Conservation (phyloP, 2,888 invertebrate species). For the Machimus rusticus region DNA sequence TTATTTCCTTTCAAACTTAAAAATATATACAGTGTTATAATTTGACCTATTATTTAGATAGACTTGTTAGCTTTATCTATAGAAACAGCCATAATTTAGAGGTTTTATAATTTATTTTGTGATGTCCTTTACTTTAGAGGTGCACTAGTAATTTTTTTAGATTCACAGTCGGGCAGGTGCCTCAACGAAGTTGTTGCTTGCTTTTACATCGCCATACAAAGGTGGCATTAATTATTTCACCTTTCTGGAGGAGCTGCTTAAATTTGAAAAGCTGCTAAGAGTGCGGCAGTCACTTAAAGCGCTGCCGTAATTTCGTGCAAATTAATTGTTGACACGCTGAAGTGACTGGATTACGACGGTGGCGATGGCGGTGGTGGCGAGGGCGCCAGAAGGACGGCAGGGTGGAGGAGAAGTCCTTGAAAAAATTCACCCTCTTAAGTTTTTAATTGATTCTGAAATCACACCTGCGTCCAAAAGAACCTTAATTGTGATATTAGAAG, state of each 20-base stretch:
- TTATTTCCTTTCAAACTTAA: too few species aligned
- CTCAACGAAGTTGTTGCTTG: not conserved
- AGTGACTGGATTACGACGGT: slow-evolving; percentile 31
- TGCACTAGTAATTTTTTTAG: not conserved
- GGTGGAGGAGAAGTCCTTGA: slow-evolving; percentile 1
- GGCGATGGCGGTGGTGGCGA: not conserved
- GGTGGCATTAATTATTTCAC: not conserved
- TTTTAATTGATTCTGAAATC: slow-evolving; percentile 47
- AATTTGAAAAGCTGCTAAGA: not conserved
- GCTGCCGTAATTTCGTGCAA: slow-evolving; percentile 2
- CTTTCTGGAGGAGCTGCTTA: not conserved
- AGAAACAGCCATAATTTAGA: not conserved
- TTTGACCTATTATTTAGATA: too few species aligned
- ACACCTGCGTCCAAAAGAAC: slow-evolving; percentile 46
- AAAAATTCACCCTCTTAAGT: slow-evolving; percentile 44
- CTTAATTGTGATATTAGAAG: slow-evolving; percentile 47
- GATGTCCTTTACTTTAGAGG: not conserved
- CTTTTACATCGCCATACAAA: not conserved
- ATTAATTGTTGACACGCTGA: slow-evolving; percentile 44
- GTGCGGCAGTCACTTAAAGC: not conserved
- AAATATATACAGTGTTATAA: too few species aligned
- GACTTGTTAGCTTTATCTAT: too few species aligned
- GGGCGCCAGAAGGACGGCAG: not conserved
- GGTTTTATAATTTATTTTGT: not conserved
- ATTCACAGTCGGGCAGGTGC: not conserved